phyloP scores from a whole-genome alignment of 2,888 invertebrate species.

The Oscheius onirici region DNA sequence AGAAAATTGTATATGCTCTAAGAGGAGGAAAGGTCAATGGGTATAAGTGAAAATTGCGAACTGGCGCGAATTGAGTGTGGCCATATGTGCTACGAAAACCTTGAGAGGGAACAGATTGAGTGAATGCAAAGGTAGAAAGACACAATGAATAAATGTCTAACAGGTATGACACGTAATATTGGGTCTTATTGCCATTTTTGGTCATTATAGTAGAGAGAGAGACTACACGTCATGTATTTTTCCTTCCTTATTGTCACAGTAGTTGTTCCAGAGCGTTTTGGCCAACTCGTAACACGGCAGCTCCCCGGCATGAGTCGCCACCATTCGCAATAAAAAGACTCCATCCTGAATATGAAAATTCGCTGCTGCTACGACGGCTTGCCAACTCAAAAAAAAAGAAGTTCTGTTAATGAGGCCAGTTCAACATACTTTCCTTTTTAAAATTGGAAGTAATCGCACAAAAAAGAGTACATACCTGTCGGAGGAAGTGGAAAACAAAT shows the following conservation, averaged over 20 bases:
- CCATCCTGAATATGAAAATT: constrained; percentile 61
- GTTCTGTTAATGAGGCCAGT: neutral
- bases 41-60: constrained; percentile 24
- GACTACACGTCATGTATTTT: constrained; percentile 70
- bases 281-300: constrained; percentile 71
- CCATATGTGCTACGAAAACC: constrained; percentile 8
- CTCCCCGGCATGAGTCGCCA: constrained; percentile 71
- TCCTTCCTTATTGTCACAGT: constrained; percentile 71
- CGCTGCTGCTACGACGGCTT: neutral
- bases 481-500: constrained; percentile 70
- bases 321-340: constrained; percentile 71
- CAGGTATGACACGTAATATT: constrained; percentile 24
- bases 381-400: neutral
- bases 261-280: constrained; percentile 70
- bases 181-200: constrained; percentile 29
- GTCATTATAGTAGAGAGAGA: neutral
- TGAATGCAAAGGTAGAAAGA: constrained; percentile 6
- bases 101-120: too few relatives aligned
- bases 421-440: too few relatives aligned
- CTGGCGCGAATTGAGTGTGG: constrained; percentile 22
- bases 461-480: constrained; percentile 62
- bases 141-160: constrained; percentile 19
- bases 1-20: constrained; percentile 27
- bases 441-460: too few relatives aligned
- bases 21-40: constrained; percentile 10